Conservation (phyloP, 1,140 invertebrate species). For the Himalopsyche phryganea region DNA sequence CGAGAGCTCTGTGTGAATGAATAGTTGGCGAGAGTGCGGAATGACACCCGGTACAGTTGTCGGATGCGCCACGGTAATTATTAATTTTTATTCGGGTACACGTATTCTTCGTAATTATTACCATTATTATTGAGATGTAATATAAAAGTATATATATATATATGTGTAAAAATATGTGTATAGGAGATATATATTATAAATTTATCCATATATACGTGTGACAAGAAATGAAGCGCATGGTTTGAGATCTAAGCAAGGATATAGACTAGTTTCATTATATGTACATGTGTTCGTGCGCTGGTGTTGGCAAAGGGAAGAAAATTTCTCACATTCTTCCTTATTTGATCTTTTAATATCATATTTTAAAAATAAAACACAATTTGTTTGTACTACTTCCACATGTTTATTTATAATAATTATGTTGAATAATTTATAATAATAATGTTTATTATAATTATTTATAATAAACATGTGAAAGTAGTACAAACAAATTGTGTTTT, state of each 20-base stretch:
- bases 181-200: constrained; percentile 13
- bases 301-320: no score
- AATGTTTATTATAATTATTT: no score
- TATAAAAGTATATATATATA: constrained; percentile 18
- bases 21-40: no score
- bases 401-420: no score
- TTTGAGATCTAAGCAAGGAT: constrained; percentile 30
- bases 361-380: no score
- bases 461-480: no score
- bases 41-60: no score
- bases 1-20: background rate
- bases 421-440: no score
- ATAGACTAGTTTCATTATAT: constrained; percentile 26
- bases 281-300: constrained; percentile 25
- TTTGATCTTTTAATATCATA: no score
- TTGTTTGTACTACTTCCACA: no score
- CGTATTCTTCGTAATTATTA: background rate
- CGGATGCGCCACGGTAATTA: constrained; percentile 1
- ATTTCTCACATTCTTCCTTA: no score
- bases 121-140: background rate
- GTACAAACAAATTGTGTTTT: no score
- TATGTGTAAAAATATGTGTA: constrained; percentile 19
- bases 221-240: constrained; percentile 22
- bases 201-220: constrained; percentile 25
- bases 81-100: constrained; percentile 5